Base-by-base conservation (phyloP, 2,113 vertebrate genomes). In the Monarcha castaneiventris region DNA sequence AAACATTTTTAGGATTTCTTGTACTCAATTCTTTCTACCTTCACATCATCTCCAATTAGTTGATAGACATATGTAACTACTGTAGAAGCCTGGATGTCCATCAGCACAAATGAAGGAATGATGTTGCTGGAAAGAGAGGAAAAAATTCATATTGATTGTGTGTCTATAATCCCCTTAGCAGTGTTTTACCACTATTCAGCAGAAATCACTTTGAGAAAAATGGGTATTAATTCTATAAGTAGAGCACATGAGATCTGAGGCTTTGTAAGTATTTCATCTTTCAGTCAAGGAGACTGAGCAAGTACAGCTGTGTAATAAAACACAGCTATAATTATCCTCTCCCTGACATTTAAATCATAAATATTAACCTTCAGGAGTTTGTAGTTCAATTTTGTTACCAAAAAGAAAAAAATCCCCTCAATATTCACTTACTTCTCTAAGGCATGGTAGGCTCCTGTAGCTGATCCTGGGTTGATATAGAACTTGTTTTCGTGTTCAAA, bases 401-500 rank as follows among this genome's bases (percentile, higher is more conserved):
- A 48, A 54, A 46, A 72, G 62, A 17, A 44, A 44, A 44, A 44
- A 44, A 8, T 9, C 7, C 3, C 27, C 56, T n/a, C 16, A 80
- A 23, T 13, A 9, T 84, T 69, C n/a, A 98, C 97, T 97, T 96
- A 99, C 99, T 98, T 99, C 97, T 99, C 99, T 98, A 99, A 98
- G 94, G 99, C 99, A 62, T 98, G 99, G 97, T 99, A 99, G 30
- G 99, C 99, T 90, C 99, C 99, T n/a, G 99, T 99, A 80, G 99
- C 99, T 71, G 99, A 99, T 58, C 99, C 99, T 3, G 99, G 99
- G 94, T 99, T 99, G 96, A 99, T 99, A 94, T 99, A 99, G 98
- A 99, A 99, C 97, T 99, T 99, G 97, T 99, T 99, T 96, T 99
- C 99, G 9, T 99, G 99, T 96, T 99, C 99, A 64, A 99, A 99